Conservation (phyloP, 2,888 invertebrate species). For the Alsophila aescularia region DNA sequence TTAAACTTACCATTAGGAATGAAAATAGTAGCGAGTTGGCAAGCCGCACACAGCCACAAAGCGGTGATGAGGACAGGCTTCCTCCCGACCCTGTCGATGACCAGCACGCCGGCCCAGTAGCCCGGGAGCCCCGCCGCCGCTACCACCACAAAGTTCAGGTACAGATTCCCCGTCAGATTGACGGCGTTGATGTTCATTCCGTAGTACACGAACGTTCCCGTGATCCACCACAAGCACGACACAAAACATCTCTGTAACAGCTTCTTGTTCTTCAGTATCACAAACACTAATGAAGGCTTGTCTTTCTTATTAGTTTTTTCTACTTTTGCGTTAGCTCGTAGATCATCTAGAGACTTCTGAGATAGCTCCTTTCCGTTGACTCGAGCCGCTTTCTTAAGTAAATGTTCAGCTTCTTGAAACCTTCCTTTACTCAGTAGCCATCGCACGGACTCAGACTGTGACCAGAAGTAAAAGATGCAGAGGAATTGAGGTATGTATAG, state of each 20-base stretch:
- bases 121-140: slow-evolving; percentile 88
- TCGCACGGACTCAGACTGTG: slow-evolving; percentile 88
- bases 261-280: slow-evolving; percentile 54
- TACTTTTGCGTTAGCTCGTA: slow-evolving; percentile 52
- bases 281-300: slow-evolving; percentile 54
- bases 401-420: slow-evolving; percentile 85
- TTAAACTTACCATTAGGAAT: slow-evolving; percentile 70
- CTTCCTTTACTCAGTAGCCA: slow-evolving; percentile 90
- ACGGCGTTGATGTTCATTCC: slow-evolving; percentile 87
- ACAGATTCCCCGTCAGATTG: slow-evolving; percentile 86
- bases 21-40: slow-evolving; percentile 83
- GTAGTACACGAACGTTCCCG: slow-evolving; percentile 87
- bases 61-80: slow-evolving; percentile 83
- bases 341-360: slow-evolving; percentile 54
- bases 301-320: slow-evolving; percentile 35
- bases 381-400: slow-evolving; percentile 85
- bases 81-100: slow-evolving; percentile 86
- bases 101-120: slow-evolving; percentile 83
- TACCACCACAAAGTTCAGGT: slow-evolving; percentile 86
- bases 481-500: slow-evolving; percentile 88
- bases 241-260: slow-evolving; percentile 52
- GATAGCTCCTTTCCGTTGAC: slow-evolving; percentile 75
- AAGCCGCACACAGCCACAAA: slow-evolving; percentile 83
- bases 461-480: slow-evolving; percentile 86
- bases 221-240: slow-evolving; percentile 86